Evolutionary conservation across 2,888 invertebrate genomes (phyloP).

Genomic region (Cantharis lateralis): DNA sequence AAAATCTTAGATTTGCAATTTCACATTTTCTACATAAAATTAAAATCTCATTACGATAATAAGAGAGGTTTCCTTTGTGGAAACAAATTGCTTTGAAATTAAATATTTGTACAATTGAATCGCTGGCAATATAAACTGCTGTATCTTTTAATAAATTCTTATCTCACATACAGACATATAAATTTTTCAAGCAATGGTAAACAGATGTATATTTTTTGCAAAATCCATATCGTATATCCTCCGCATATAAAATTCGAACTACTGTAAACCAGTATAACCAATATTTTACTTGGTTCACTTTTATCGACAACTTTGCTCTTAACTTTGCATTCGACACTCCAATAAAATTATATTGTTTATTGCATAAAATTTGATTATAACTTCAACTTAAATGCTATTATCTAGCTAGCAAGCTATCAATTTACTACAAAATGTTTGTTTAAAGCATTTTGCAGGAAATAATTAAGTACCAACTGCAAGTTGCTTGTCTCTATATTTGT

Average conservation of each 20-base stretch:
- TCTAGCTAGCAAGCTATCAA: background rate
- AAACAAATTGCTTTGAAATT: background rate
- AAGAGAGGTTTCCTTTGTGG: background rate
- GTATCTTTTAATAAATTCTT: slow-evolving; percentile 38
- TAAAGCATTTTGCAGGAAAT: slow-evolving; percentile 3
- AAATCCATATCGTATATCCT: slow-evolving; percentile 35
- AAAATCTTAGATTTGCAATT: background rate
- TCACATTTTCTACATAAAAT: background rate
- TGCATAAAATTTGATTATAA: background rate
- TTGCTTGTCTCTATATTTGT: slow-evolving; percentile 4
- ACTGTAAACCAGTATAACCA: slow-evolving; percentile 37
- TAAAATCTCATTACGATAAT: background rate
- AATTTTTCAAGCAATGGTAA: slow-evolving; percentile 44
- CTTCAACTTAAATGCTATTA: background rate
- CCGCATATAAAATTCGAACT: slow-evolving; percentile 40
- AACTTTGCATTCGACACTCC: slow-evolving; percentile 29
- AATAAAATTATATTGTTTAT: background rate
- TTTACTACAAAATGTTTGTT: background rate
- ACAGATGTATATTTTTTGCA: slow-evolving; percentile 42
- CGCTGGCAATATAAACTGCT: background rate
- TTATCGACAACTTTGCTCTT: slow-evolving; percentile 39
- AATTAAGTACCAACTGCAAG: slow-evolving; percentile 3
- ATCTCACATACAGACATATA: slow-evolving; percentile 41
- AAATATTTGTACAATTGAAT: background rate
- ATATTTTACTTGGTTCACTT: slow-evolving; percentile 38